Evolutionary conservation across 2,113 vertebrate genomes (phyloP).

Genomic region (Struthidea cinerea): DNA sequence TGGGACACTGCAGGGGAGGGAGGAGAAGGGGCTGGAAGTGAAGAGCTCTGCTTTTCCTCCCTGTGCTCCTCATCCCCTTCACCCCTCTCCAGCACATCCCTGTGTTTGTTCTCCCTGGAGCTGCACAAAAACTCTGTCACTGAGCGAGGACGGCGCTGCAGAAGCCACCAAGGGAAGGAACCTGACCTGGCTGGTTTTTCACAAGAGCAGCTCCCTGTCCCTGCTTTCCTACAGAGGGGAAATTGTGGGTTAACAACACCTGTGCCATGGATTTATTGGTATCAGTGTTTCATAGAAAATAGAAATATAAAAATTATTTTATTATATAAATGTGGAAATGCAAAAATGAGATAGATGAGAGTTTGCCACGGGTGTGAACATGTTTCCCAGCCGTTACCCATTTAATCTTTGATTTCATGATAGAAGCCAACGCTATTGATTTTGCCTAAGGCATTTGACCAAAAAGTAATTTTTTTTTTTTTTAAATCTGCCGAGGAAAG

Average conservation of each 20-base stretch:
- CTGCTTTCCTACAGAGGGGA: background rate
- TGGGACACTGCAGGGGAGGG: background rate
- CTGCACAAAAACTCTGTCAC: background rate
- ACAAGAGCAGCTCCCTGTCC: background rate
- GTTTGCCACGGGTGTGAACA: background rate
- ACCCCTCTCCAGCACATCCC: background rate
- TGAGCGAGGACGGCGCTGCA: background rate
- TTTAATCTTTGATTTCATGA: background rate
- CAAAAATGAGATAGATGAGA: background rate
- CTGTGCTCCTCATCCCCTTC: background rate
- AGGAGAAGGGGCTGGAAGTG: background rate
- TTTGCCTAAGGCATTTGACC: background rate
- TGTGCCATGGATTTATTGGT: background rate
- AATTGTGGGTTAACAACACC: background rate
- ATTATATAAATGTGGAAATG: background rate
- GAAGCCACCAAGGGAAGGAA: background rate
- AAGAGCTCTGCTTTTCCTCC: background rate
- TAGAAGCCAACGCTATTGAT: background rate
- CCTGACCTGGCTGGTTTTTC: background rate
- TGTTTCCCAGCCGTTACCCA: background rate
- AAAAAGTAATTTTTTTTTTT: background rate
- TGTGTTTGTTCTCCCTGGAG: background rate
- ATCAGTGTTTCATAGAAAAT: fast-evolving
- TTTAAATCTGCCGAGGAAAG: background rate
- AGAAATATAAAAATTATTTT: fast-evolving